phyloP scores from a whole-genome alignment of 2,113 vertebrate species.

The Apaloderma vittatum region DNA sequence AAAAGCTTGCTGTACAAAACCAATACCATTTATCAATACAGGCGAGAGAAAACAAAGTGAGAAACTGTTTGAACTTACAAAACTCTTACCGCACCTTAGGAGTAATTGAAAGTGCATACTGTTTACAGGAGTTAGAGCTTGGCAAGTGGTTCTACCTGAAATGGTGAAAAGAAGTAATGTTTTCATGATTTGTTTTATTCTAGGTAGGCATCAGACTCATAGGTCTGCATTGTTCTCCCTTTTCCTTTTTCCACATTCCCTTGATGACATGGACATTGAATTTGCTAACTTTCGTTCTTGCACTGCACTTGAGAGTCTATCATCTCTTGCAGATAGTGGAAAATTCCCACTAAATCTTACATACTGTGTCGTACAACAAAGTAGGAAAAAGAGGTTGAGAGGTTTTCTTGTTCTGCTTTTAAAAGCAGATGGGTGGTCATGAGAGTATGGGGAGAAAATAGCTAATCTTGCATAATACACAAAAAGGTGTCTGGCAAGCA shows the following conservation, averaged over 20 bases:
- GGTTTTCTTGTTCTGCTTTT: neutral
- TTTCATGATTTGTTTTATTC: neutral
- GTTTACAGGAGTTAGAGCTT: neutral
- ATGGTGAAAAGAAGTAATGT: neutral
- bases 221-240: neutral
- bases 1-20: no score
- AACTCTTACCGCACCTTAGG: neutral
- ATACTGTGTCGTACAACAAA: neutral
- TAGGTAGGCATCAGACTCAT: neutral
- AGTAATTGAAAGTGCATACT: neutral
- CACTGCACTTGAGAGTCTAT: neutral
- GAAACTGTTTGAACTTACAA: neutral
- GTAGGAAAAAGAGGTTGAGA: neutral
- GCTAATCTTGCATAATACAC: neutral
- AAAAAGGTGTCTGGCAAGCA: neutral
- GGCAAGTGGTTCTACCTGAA: neutral
- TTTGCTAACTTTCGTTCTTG: neutral
- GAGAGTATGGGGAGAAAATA: neutral
- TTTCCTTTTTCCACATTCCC: neutral
- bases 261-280: neutral
- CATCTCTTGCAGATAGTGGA: neutral
- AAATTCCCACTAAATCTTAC: slow-evolving; percentile 1
- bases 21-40: neutral
- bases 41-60: neutral
- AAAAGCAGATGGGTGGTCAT: neutral